These are phyloP conservation scores for Orthonyx spaldingii DNA, from an alignment of 2,113 vertebrate genomes.

Conservation along the genomic window DNA sequence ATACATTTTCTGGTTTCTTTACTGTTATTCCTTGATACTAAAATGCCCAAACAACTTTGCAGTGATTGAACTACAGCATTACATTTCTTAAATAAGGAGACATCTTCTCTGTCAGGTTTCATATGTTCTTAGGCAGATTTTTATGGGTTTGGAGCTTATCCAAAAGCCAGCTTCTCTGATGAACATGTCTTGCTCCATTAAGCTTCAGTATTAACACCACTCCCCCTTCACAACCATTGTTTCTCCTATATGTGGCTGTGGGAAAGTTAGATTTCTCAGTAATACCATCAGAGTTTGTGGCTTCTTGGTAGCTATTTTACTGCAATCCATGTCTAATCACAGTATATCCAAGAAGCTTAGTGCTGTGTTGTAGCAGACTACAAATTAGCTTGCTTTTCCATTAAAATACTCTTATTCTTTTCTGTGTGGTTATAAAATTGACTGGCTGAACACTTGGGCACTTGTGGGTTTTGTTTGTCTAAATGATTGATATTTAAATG, in stretches of 20 bases:
- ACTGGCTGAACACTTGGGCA: slow-evolving; percentile 12
- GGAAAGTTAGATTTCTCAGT: slow-evolving; percentile 18
- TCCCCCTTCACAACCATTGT: background rate
- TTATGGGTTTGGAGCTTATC: background rate
- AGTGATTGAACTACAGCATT: background rate
- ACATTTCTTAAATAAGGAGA: background rate
- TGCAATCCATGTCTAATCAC: slow-evolving; percentile 48
- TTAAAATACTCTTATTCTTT: slow-evolving; percentile 48
- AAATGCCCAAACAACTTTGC: background rate
- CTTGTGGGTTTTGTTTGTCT: slow-evolving; percentile 35
- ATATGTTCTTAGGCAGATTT: background rate
- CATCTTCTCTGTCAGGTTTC: background rate
- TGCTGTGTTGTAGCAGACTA: slow-evolving; percentile 8
- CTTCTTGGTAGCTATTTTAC: slow-evolving; percentile 40
- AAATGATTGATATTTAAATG: slow-evolving; percentile 55
- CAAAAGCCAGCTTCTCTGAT: background rate
- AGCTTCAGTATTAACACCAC: background rate
- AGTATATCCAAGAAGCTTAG: slow-evolving; percentile 16
- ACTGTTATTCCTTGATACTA: background rate
- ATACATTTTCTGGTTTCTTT: background rate
- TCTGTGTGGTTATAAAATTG: slow-evolving; percentile 10
- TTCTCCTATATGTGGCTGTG: slow-evolving; percentile 5
- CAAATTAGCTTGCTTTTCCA: slow-evolving; percentile 46
- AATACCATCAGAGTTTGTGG: background rate
- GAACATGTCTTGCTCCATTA: slow-evolving; percentile 6